Evolutionary conservation across 2,113 vertebrate species (phyloP).

Genomic region (Platycercus adscitus): DNA sequence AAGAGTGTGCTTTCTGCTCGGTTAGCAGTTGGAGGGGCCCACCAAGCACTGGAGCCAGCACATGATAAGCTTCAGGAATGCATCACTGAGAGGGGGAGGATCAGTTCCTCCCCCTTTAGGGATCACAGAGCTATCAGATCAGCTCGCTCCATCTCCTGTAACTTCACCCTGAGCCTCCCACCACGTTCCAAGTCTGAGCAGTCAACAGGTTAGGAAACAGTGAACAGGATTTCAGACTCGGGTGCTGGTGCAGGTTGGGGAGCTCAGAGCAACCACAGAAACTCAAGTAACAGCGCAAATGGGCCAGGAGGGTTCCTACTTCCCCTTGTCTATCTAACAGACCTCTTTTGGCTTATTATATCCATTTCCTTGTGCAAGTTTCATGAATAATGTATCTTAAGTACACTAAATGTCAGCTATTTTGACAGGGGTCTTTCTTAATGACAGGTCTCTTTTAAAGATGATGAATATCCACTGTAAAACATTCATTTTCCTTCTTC

Average conservation of each 20-base stretch:
- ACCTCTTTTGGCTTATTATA: neutral
- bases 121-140: neutral
- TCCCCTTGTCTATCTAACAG: neutral
- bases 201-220: neutral
- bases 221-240: neutral
- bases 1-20: neutral
- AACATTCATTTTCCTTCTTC: neutral
- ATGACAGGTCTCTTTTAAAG: neutral
- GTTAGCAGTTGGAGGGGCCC: neutral
- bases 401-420: neutral
- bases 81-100: neutral
- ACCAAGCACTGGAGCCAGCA: neutral
- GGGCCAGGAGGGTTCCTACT: neutral
- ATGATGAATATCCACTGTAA: neutral
- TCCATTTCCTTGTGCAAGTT: neutral
- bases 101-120: neutral
- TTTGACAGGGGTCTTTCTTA: neutral
- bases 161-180: conserved; percentile 22
- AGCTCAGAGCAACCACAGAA: neutral
- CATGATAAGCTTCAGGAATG: conserved; percentile 6
- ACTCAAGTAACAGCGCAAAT: neutral
- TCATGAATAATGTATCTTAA: neutral
- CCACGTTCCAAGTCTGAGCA: neutral
- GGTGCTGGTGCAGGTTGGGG: neutral
- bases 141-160: neutral